Evolutionary conservation across 2,113 vertebrate genomes (phyloP).

Genomic region (Triplophysa rosa): DNA sequence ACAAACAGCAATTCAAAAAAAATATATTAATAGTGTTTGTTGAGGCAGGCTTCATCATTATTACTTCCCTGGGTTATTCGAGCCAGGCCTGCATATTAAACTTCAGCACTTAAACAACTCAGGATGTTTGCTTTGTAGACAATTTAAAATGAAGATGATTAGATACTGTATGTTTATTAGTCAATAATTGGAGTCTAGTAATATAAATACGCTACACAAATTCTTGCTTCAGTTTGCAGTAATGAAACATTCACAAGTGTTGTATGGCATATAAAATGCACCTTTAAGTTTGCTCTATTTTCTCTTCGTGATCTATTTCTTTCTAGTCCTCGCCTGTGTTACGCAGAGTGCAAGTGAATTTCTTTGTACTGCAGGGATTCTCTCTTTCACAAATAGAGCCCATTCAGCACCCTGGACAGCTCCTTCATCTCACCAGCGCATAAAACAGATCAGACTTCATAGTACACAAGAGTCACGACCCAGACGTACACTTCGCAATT

Average conservation of each 20-base stretch:
- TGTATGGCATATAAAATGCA: not conserved
- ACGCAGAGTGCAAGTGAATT: not conserved
- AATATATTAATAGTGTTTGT: not conserved
- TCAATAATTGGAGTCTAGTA: not conserved
- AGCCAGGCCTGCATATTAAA: no score
- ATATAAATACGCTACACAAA: not conserved
- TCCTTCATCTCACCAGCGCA: conserved; percentile 22
- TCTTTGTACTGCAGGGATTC: conserved; percentile 36
- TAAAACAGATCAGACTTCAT: conserved; percentile 34
- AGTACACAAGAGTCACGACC: conserved; percentile 34
- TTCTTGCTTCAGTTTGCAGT: not conserved
- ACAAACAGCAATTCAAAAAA: not conserved
- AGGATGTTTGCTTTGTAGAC: not conserved
- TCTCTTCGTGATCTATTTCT: not conserved
- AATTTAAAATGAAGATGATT: not conserved
- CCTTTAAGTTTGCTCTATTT: not conserved
- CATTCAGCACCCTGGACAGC: conserved; percentile 48
- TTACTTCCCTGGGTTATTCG: not conserved
- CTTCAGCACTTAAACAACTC: not conserved
- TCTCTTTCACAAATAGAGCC: conserved; percentile 37
- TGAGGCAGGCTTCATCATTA: not conserved
- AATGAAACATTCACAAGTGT: not conserved
- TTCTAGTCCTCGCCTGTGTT: not conserved
- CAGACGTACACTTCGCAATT: conserved; percentile 19
- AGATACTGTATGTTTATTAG: not conserved